Evolutionary conservation across 2,888 invertebrate genomes (phyloP), one percentile per base, ranked within the genome.

Genomic region (Drosophila yooni): DNA sequence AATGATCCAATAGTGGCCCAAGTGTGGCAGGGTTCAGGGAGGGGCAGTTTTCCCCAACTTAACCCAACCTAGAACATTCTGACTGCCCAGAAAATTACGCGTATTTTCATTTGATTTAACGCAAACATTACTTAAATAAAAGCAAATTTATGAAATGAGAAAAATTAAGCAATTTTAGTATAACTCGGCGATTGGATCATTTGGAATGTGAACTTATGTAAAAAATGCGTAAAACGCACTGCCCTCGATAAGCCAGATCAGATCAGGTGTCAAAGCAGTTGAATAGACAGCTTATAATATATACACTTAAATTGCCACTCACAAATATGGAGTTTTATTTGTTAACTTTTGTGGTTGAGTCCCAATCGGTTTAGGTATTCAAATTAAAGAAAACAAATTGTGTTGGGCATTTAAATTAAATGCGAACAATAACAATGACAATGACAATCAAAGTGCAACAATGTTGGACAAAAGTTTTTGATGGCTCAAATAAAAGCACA

Each of bases 381-480:
- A 57, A 74, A 61, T 63, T 68, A 60, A 52, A 52, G 27, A 34
- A 46, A 52, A 68, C 68, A 70, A 76, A 75, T 50, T 75, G 74
- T 79, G 75, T 68, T 70, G 65, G 48, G 57, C 62, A 74, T 72
- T 84, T 72, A 68, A 79, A 84, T 76, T 59, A 72, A 84, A 82
- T 57, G 59, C 48, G 27, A 50, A 50, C 57, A 57, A 13, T 40
- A 43, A 29, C 69, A 59, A 48, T 34, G 50, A 60, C 57, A 79
- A 61, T 78, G 71, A 75, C 88, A 84, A 88, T 84, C 89, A 86
- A 81, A 83, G 81, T 83, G 76, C 61, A 62, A 80, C 81, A 74
- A 75, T 74, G 73, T 74, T 76, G 31, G 38, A 64, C 59, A 70
- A 74, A 82, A 80, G 56, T 79, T 87, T 84, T 65, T 74, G 74